Evolutionary conservation across 2,113 vertebrate species (phyloP).

Genomic region (Nipponia nippon): DNA sequence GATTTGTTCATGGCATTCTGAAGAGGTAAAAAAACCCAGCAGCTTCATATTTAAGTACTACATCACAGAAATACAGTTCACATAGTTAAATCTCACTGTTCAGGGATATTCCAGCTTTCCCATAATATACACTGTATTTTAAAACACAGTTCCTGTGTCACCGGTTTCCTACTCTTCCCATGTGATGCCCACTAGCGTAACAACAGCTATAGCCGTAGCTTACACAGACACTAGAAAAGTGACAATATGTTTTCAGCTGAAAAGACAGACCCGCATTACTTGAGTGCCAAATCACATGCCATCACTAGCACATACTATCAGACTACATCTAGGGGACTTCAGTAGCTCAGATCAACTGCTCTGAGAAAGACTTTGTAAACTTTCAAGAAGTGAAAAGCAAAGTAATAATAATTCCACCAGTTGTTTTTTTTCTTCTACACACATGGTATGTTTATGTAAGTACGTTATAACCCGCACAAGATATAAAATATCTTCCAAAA

Average conservation of each 20-base stretch:
- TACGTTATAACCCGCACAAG: neutral
- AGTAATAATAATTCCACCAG: neutral
- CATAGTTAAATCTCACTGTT: neutral
- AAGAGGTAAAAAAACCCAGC: neutral
- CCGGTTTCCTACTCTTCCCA: fast-evolving
- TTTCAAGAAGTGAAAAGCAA: neutral
- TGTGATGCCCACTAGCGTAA: fast-evolving
- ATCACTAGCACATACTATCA: neutral
- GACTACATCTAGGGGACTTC: neutral
- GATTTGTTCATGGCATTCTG: neutral
- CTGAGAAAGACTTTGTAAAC: neutral
- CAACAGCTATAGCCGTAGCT: neutral
- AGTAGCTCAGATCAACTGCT: neutral
- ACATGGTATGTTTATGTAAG: neutral
- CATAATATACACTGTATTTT: neutral
- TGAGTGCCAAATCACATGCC: neutral
- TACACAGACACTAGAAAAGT: neutral
- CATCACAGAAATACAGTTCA: neutral
- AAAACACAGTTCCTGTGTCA: neutral
- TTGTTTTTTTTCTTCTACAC: neutral
- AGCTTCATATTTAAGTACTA: neutral
- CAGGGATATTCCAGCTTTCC: neutral
- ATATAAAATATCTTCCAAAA: neutral
- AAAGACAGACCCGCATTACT: neutral
- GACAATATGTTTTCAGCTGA: neutral